Percentiles rank a stretch among this genome's conserved stretches.
These are phyloP conservation scores for Sesia apiformis DNA, from an alignment of 2,888 invertebrate species.

Conservation along the genomic window DNA sequence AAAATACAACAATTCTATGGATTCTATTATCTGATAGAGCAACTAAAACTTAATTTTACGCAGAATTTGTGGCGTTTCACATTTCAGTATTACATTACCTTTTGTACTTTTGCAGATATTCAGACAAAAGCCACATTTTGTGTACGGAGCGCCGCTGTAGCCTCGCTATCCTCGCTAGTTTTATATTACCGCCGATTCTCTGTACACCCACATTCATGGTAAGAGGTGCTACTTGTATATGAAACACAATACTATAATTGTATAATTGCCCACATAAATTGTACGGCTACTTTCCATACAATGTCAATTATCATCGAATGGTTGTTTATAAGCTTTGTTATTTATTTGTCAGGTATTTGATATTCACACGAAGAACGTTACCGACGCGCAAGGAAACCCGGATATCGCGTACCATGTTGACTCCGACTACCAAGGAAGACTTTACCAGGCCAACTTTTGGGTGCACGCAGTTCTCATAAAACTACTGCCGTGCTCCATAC, in stretches of 20 bases:
- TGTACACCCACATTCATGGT: conserved; percentile 89
- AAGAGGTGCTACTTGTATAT: conserved; percentile 13
- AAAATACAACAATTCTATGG: too few species aligned
- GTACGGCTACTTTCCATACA: conserved; percentile 18
- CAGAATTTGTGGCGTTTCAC: too few species aligned
- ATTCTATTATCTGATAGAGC: too few species aligned
- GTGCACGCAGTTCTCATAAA: conserved; percentile 87
- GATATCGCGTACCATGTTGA: conserved; percentile 60
- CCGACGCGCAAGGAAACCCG: conserved; percentile 50
- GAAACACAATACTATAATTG: neutral
- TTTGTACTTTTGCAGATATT: conserved; percentile 76
- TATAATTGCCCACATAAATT: neutral
- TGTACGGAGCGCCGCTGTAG: conserved; percentile 87
- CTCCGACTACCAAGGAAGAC: conserved; percentile 72
- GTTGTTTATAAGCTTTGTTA: conserved; percentile 11
- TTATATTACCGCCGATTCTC: conserved; percentile 83
- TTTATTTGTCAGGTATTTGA: conserved; percentile 52
- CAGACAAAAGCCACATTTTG: conserved; percentile 81
- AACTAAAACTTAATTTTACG: too few species aligned
- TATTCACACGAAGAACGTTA: conserved; percentile 61
- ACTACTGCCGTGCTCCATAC: conserved; percentile 84
- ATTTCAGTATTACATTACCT: neutral
- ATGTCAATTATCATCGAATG: conserved; percentile 32
- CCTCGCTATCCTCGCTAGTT: conserved; percentile 83
- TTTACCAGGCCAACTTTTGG: conserved; percentile 85